A percentile compares a stretch with the other conserved stretches of the same genome.
phyloP scores from a whole-genome alignment of 2,888 invertebrate species.

The Lydus trimaculatus region DNA sequence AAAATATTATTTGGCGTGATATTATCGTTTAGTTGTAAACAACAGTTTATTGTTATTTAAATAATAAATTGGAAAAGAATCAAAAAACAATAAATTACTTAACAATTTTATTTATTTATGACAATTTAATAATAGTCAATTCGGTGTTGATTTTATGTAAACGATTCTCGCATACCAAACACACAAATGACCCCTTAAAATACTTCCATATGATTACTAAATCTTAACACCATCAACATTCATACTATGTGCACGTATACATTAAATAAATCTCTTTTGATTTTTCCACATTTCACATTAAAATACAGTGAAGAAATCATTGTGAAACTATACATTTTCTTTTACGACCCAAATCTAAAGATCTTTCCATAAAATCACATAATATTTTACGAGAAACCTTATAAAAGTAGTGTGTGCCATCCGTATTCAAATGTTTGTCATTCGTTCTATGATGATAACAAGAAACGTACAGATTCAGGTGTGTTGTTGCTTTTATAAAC shows the following conservation, averaged over 20 bases:
- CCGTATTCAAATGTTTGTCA: too few species aligned
- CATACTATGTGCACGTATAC: too few species aligned
- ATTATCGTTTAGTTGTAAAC: too few species aligned
- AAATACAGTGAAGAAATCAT: too few species aligned
- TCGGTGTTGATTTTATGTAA: background rate
- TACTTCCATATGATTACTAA: constrained; percentile 7
- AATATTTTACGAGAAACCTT: too few species aligned
- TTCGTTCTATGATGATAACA: background rate
- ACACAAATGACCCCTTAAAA: constrained; percentile 8
- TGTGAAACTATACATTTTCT: too few species aligned
- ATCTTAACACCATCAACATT: background rate
- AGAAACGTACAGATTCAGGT: background rate
- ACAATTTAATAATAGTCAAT: background rate
- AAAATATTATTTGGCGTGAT: too few species aligned
- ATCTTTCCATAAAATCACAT: too few species aligned
- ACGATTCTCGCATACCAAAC: constrained; percentile 6
- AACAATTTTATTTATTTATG: background rate
- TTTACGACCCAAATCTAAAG: too few species aligned
- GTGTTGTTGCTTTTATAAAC: background rate
- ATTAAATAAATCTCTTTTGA: too few species aligned
- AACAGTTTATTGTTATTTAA: background rate
- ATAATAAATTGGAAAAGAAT: background rate
- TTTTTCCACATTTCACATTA: background rate
- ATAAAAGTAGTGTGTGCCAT: too few species aligned
- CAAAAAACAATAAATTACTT: background rate